These are phyloP conservation scores for Stegophylla sp. DNA, from an alignment of 2,888 invertebrate species.

Conservation along the genomic window DNA sequence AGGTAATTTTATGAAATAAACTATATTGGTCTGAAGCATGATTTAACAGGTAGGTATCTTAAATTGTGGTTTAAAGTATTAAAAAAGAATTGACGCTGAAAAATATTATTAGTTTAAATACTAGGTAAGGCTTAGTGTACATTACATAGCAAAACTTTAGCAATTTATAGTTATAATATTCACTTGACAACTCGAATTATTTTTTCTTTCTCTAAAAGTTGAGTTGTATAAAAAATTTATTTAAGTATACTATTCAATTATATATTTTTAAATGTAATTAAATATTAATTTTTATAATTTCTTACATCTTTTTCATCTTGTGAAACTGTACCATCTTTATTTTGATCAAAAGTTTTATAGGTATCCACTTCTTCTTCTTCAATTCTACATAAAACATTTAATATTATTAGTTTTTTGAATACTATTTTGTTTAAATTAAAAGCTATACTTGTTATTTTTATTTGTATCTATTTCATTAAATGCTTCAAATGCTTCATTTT, in stretches of 20 bases:
- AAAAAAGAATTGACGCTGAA: too few species aligned
- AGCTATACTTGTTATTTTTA: slow-evolving; percentile 71
- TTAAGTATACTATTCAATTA: not conserved
- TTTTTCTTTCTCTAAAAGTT: too few species aligned
- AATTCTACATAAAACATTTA: slow-evolving; percentile 66
- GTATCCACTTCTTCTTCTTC: slow-evolving; percentile 75
- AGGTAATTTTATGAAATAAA: too few species aligned
- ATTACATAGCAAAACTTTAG: too few species aligned
- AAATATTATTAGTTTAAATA: too few species aligned
- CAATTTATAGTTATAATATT: too few species aligned
- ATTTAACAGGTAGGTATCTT: too few species aligned
- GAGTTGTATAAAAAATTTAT: too few species aligned
- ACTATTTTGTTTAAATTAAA: slow-evolving; percentile 11
- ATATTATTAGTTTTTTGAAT: not conserved
- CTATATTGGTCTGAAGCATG: too few species aligned
- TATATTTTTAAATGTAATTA: slow-evolving; percentile 30
- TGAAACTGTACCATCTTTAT: slow-evolving; percentile 86
- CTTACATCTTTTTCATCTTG: slow-evolving; percentile 79
- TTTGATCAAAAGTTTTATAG: slow-evolving; percentile 82
- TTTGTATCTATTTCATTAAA: slow-evolving; percentile 84
- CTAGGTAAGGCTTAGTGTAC: too few species aligned
- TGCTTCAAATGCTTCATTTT: slow-evolving; percentile 74
- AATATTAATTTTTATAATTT: not conserved
- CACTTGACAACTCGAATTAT: too few species aligned
- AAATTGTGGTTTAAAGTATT: too few species aligned